phyloP scores from a whole-genome alignment of 2,888 invertebrate genomes.

The Dryocosmus kuriphilus region DNA sequence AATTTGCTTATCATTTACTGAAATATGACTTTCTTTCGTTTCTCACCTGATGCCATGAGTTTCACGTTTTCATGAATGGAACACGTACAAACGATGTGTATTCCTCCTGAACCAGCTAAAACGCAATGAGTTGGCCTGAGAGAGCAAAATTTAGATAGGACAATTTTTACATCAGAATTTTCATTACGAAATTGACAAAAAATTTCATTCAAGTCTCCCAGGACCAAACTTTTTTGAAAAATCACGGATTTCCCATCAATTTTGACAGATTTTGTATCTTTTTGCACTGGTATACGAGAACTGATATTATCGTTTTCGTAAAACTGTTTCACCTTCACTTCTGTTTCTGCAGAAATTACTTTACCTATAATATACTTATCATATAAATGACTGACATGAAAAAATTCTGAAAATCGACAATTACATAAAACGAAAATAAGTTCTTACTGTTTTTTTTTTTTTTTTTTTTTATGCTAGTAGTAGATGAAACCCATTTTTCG shows the following conservation, averaged over 20 bases:
- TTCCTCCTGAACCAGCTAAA: background rate
- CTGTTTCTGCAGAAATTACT: no score
- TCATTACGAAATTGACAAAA: background rate
- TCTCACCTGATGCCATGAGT: constrained; percentile 21
- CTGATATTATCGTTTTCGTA: no score
- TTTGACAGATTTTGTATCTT: no score
- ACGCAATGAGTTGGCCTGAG: background rate
- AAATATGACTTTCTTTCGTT: background rate
- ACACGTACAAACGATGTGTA: background rate
- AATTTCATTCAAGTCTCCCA: background rate
- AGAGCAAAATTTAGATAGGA: background rate
- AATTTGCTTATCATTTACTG: background rate
- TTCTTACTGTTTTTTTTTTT: background rate
- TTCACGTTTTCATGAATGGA: constrained; percentile 42
- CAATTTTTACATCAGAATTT: background rate
- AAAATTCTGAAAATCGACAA: background rate
- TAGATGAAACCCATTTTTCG: no score
- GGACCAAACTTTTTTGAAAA: background rate
- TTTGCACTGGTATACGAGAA: no score
- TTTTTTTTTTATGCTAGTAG: no score
- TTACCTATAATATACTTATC: background rate
- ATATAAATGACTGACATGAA: background rate
- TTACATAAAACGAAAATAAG: background rate
- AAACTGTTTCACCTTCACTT: no score
- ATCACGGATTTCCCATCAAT: background rate